A percentile compares a stretch with the other conserved stretches of the same genome.
Evolutionary conservation across 2,797 vertebrate genomes (phyloP).

Genomic region (Catostomus latipinnis): DNA sequence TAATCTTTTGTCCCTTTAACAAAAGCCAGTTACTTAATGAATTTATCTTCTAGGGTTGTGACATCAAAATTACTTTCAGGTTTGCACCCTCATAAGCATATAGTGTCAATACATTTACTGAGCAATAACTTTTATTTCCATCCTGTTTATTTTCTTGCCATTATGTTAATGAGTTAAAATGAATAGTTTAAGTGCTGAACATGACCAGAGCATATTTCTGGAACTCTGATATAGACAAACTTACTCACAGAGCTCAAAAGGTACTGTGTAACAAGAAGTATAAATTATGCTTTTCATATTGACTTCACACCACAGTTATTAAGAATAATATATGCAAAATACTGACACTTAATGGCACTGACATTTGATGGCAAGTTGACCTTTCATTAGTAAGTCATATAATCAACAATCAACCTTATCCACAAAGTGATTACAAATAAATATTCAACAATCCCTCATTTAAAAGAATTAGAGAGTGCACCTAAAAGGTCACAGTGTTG

Average conservation of each 20-base stretch:
- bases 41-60: too few relatives aligned
- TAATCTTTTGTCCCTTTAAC: too few relatives aligned
- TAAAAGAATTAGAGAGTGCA: slow-evolving; percentile 1
- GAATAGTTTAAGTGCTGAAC: too few relatives aligned
- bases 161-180: too few relatives aligned
- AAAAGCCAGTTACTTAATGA: too few relatives aligned
- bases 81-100: too few relatives aligned
- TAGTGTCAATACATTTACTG: too few relatives aligned
- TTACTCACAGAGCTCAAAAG: not conserved
- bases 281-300: too few relatives aligned
- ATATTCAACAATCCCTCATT: slow-evolving; percentile 16
- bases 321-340: not conserved
- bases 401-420: slow-evolving; percentile 19
- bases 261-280: not conserved
- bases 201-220: too few relatives aligned
- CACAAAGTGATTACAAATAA: slow-evolving; percentile 29
- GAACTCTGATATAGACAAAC: not conserved
- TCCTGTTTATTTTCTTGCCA: too few relatives aligned
- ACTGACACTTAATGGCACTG: not conserved
- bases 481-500: slow-evolving; percentile 31
- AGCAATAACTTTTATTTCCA: too few relatives aligned
- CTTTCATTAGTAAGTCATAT: not conserved
- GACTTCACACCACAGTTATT: not conserved
- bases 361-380: not conserved
- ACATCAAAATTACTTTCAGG: too few relatives aligned